Percentiles rank a stretch among this genome's conserved stretches.
Conservation (phyloP, 1,140 invertebrate genomes). For the Wasmannia auropunctata region DNA sequence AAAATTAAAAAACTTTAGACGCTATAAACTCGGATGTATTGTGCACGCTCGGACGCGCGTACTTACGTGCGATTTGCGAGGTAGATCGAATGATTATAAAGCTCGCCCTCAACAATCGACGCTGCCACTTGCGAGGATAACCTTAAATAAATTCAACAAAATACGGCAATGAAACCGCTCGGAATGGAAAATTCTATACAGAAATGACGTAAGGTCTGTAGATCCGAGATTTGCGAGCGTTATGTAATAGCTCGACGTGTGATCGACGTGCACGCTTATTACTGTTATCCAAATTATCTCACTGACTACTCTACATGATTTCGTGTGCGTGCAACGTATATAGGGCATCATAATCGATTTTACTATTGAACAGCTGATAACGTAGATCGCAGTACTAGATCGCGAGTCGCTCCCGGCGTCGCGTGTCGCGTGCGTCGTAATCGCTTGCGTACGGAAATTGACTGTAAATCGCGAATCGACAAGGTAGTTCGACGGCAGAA, state of each 20-base stretch:
- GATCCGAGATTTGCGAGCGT: no score
- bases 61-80: neutral
- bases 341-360: neutral
- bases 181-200: neutral
- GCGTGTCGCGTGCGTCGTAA: neutral
- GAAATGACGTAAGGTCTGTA: neutral
- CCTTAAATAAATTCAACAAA: neutral
- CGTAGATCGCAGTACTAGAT: neutral
- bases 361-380: neutral
- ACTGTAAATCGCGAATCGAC: neutral
- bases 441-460: neutral
- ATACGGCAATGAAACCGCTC: neutral
- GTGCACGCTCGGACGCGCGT: neutral
- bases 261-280: no score
- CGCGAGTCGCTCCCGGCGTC: neutral
- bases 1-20: constrained; percentile 70
- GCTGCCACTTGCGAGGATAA: neutral
- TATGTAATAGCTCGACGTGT: no score
- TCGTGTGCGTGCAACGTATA: no score
- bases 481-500: neutral
- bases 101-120: neutral
- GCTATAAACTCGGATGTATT: neutral
- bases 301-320: no score
- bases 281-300: no score
- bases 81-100: neutral